phyloP scores from a whole-genome alignment of 1,140 invertebrate species.

The Macrotrachela quadricornifera region DNA sequence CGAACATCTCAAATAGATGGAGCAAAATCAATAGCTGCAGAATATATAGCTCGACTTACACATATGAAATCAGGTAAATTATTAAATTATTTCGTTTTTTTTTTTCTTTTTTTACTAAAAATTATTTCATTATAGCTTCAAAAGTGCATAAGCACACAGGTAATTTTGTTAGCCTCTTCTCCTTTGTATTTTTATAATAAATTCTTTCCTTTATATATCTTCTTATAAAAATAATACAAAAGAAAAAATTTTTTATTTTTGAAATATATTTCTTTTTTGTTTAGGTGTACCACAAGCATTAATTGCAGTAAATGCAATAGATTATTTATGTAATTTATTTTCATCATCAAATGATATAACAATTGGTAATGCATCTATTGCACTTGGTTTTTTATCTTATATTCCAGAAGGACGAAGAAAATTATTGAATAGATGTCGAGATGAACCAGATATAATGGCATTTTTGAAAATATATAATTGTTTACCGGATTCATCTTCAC shows the following conservation, averaged over 20 bases:
- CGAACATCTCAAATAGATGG: constrained; percentile 16
- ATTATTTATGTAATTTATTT: too few species aligned
- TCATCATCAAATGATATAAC: not conserved
- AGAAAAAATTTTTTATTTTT: too few species aligned
- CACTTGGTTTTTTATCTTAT: constrained; percentile 23
- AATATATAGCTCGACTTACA: constrained; percentile 21
- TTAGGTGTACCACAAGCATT: not conserved
- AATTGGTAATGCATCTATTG: constrained; percentile 19
- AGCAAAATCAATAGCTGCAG: constrained; percentile 18
- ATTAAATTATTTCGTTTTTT: not conserved
- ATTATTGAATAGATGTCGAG: constrained; percentile 14
- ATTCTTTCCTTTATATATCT: too few species aligned
- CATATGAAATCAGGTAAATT: constrained; percentile 24
- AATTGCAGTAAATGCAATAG: not conserved
- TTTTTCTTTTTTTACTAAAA: too few species aligned
- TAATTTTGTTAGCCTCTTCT: too few species aligned
- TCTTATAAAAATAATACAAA: too few species aligned
- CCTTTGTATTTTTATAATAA: too few species aligned
- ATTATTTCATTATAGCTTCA: not conserved
- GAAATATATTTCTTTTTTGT: too few species aligned
- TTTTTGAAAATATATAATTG: too few species aligned
- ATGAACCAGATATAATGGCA: too few species aligned
- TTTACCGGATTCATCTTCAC: too few species aligned
- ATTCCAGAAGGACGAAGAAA: constrained; percentile 23
- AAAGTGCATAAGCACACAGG: too few species aligned